Conservation (phyloP, 2,797 vertebrate species). For the Valencia hispanica region DNA sequence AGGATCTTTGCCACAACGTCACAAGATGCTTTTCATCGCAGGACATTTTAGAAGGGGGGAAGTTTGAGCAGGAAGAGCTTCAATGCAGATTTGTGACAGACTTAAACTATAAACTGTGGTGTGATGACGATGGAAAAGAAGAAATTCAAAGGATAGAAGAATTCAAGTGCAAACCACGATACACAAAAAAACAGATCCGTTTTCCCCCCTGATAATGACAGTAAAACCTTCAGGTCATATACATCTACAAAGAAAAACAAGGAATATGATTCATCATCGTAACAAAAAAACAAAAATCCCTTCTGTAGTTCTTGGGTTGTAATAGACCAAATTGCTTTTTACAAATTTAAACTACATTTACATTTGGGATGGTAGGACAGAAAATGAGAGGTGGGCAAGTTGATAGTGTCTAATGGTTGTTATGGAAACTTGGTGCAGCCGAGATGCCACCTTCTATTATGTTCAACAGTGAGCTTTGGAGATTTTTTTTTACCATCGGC, state of each 20-base stretch:
- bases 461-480: background rate
- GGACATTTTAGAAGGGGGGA: constrained; percentile 15
- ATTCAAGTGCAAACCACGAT: background rate
- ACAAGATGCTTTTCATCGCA: background rate
- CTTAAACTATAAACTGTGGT: background rate
- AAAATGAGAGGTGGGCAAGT: background rate
- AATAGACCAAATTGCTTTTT: background rate
- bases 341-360: background rate
- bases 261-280: constrained; percentile 27
- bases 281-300: background rate
- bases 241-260: constrained; percentile 46
- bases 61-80: background rate
- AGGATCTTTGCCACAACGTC: background rate
- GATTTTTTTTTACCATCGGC: background rate
- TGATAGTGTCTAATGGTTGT: background rate
- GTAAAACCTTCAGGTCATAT: constrained; percentile 29
- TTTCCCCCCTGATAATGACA: constrained; percentile 28
- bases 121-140: background rate
- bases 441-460: background rate
- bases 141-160: background rate
- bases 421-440: background rate
- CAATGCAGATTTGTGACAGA: background rate
- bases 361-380: background rate
- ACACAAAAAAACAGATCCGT: background rate
- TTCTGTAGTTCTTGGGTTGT: constrained; percentile 5